phyloP scores from a whole-genome alignment of 2,113 vertebrate species.

The Hippocampus mohnikei region DNA sequence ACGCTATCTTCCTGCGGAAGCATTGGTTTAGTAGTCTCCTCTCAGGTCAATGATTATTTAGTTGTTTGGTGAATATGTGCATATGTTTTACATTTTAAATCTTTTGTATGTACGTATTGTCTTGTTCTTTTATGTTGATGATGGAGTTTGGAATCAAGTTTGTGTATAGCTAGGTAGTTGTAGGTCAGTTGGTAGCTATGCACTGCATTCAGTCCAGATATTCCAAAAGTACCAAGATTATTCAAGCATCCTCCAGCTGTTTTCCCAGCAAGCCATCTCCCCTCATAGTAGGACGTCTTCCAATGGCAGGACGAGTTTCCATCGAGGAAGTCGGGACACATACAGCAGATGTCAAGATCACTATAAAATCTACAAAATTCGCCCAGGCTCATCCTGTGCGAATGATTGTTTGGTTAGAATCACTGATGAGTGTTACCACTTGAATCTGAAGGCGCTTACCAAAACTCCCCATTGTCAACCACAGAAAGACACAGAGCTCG shows the following conservation, averaged over 20 bases:
- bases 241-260: conserved; percentile 66
- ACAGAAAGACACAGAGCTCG: conserved; percentile 24
- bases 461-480: conserved; percentile 70
- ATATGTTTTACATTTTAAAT: no score
- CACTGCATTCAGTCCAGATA: background rate
- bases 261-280: conserved; percentile 67
- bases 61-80: no score
- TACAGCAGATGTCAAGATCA: conserved; percentile 64
- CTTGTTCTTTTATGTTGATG: no score
- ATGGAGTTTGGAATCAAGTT: no score
- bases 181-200: background rate
- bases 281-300: conserved; percentile 40
- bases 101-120: no score
- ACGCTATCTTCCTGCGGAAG: no score
- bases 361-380: conserved; percentile 53
- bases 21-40: no score
- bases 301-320: conserved; percentile 38
- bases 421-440: background rate
- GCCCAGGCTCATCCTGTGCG: conserved; percentile 62
- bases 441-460: conserved; percentile 46
- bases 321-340: conserved; percentile 61
- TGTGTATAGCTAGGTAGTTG: background rate
- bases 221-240: conserved; percentile 35
- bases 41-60: no score
- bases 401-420: background rate